A percentile compares a stretch with the other conserved stretches of the same genome.
Conservation (phyloP, 2,888 invertebrate species). For the Troides aeacus region DNA sequence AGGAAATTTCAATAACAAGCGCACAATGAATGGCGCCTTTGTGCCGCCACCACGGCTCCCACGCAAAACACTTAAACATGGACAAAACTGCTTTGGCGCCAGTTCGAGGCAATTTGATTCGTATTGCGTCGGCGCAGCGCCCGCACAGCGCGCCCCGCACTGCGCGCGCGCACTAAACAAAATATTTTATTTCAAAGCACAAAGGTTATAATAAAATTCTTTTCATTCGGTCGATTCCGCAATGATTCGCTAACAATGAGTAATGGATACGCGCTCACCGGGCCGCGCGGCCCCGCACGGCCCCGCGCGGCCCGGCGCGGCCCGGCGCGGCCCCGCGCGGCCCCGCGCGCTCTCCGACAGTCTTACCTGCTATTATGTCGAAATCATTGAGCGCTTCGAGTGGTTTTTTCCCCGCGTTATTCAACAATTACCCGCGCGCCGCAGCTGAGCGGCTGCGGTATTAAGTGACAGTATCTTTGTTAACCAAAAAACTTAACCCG, state of each 20-base stretch:
- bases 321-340: neutral
- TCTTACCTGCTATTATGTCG: constrained; percentile 60
- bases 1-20: constrained; percentile 50
- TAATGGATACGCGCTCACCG: constrained; percentile 70
- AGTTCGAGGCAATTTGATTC: too few relatives aligned
- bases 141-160: constrained; percentile 18
- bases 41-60: too few relatives aligned
- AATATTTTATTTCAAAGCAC: constrained; percentile 41
- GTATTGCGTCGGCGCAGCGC: neutral
- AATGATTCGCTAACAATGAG: constrained; percentile 62
- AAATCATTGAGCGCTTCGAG: constrained; percentile 52
- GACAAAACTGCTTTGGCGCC: constrained; percentile 28
- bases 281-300: constrained; percentile 40
- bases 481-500: constrained; percentile 40
- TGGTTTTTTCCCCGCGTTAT: constrained; percentile 42
- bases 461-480: constrained; percentile 60
- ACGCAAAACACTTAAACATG: constrained; percentile 35
- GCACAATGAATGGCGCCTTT: constrained; percentile 26
- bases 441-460: constrained; percentile 56
- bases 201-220: constrained; percentile 57
- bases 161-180: constrained; percentile 34
- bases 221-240: constrained; percentile 58
- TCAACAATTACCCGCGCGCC: constrained; percentile 57
- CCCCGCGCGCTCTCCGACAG: neutral
- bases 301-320: neutral